Evolutionary conservation across 2,797 vertebrate species (phyloP), one percentile per base, ranked within the genome.

Genomic region (Psittacula echo): DNA sequence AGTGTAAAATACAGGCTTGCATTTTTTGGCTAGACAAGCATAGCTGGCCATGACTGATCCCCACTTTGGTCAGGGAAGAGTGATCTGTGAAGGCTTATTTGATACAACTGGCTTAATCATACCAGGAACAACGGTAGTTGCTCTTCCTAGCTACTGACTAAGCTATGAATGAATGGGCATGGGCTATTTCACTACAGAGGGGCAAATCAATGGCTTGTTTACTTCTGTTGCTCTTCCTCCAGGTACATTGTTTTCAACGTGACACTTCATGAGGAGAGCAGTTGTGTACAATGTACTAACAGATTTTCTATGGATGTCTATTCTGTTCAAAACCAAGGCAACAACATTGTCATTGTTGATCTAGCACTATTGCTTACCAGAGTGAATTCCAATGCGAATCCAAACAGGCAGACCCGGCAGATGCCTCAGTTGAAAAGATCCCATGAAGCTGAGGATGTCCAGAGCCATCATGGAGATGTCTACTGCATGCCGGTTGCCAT

Each of bases 341-440:
- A 92, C 51, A n/a, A 42, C 23, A 67, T 60, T 48, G 56, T 79
- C 70, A 34, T 11, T 82, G 58, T 66, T 68, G 72, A 83, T 67
- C 41, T 66, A 78, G n/a, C 32, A 77, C 58, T 85, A 7, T 19
- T 78, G 37, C 70, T 48, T 98, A 99, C 99, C 99, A 97, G 99
- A 99, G 96, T 99, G 99, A 75, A 99, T 98, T 44, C 99, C 99
- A 42, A 99, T 99, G 30, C 99, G 98, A 88, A 99, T 99, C 99
- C 99, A 99, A 87, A 99, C 98, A 29, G 99, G 99, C 89, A 99
- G 98, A 51, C 98, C 99, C 0, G 99, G 99, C 68, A 99, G 97
- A 95, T 99, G 99, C 82, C 98, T 97, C 73, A 99, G 88, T 97
- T 99, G 98, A 96, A 99, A 99, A 11, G 99, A 98, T 73, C 99